Percentiles rank a stretch among this genome's conserved stretches.
Evolutionary conservation across 2,797 vertebrate genomes (phyloP).

Genomic region (Notolepis coatsorum): DNA sequence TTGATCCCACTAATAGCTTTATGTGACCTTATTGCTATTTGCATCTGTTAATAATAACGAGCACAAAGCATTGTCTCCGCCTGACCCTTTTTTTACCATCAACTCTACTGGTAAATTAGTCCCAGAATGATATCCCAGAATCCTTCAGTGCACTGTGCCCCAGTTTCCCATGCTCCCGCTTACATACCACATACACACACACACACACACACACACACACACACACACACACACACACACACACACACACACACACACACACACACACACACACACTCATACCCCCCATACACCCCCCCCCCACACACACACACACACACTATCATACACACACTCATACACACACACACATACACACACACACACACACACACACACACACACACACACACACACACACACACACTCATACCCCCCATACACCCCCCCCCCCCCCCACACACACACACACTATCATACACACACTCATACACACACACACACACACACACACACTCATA

Average conservation of each 20-base stretch:
- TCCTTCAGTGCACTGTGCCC: constrained; percentile 38
- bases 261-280: no score
- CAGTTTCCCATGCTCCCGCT: constrained; percentile 47
- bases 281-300: not conserved
- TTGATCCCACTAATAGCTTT: no score
- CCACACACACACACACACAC: constrained; percentile 5
- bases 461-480: not conserved
- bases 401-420: not conserved
- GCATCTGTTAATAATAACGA: no score
- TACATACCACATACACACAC: constrained; percentile 10
- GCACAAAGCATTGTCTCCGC: constrained; percentile 66
- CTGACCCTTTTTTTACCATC: constrained; percentile 38
- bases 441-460: no score
- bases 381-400: constrained; percentile 11
- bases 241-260: not conserved
- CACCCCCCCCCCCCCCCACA: not conserved
- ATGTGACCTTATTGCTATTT: no score
- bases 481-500: not conserved
- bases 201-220: not conserved
- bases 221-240: constrained; percentile 11
- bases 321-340: no score
- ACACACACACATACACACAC: not conserved
- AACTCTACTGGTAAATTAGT: constrained; percentile 49
- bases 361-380: not conserved
- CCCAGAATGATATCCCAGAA: constrained; percentile 67